Base-by-base conservation (phyloP, 2,888 invertebrate genomes). In the Drosophila recens region DNA sequence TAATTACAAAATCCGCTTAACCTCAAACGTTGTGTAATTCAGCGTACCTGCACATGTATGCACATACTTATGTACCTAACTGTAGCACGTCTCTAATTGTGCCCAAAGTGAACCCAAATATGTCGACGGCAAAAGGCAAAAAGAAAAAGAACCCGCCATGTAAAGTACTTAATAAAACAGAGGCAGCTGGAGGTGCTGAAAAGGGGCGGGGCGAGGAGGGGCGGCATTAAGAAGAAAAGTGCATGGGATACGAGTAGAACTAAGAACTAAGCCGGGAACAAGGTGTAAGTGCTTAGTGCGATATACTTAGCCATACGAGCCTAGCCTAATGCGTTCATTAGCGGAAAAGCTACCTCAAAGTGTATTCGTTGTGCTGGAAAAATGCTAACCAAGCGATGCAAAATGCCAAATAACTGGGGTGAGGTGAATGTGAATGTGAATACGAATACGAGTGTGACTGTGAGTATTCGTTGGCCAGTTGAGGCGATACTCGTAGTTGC, bases 1-100 rank as follows among this genome's bases (percentile, higher is more conserved):
- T 90, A 91, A 91, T 91, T 91, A 89, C 88, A 72, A 85, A 90
- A 90, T 91, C 91, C 90, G 91, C 90, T 90, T 90, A 91, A 79
- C 84, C 85, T 80, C 90, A 87, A 90, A 87, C 89, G 90, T 87
- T 87, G 86, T 86, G 86, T 90, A 86, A 86, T 86, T 86, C 86
- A 90, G 79, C 88, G 90, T 80, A 83, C 58, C 69, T 82, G 67
- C 57, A 40, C 72, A 71, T 15, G 67, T 45, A 33, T 23, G 67
- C 34, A 43, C 42, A 34, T 58, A 46, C 46, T 33, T 40, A 49
- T 70, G 34, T 53, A 53, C 20, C 34, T 49, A 70, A 63, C 69
- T 54, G 65, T 72, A 75, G 72, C 75, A 71, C 63, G 87, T 72
- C 68, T 75, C 75, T 87, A 89, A 85, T 89, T 84, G 83, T 84